Base-by-base conservation (phyloP, 2,797 vertebrate species). In the Lagocephalus sceleratus region DNA sequence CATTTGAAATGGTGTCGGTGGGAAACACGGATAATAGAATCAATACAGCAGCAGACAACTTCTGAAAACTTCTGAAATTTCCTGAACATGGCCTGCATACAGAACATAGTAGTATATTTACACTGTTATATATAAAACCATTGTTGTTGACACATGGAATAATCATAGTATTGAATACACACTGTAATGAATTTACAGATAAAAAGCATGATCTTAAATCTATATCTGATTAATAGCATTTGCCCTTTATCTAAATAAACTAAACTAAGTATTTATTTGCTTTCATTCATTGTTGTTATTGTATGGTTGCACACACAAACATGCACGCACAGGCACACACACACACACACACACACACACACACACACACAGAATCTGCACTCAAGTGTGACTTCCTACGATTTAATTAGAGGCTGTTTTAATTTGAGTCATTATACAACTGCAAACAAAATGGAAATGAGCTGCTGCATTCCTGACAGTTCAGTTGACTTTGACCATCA, bases 341-440 rank as follows among this genome's bases (percentile, higher is more conserved):
- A 57, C 54, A 48, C 25, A 25, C n/a, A 50, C 42, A 16, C 42
- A 40, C 51, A 57, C 59, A 59, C 69, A 58, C 44, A 77, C 62
- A 70, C 61, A 71, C 65, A 67, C 54, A 64, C 73, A 65, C 60
- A 61, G 57, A 49, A 68, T 76, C 86, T 85, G 67, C 79, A 78
- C 78, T 88, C 78, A 73, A 85, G 76, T 83, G 85, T 86, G 85
- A 87, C 81, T 88, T 82, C 72, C 72, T 78, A 68, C 62, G 75
- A 90, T 87, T 89, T 90, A 85, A 90, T 89, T 87, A 86, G 79
- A 85, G 82, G 81, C 85, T 90, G 75, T 89, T 89, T 35, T 14
- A 35, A 14, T 89, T 87, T 68, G 71, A 85, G 72, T 88, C 82
- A 88, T 88, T 87, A 82, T 81, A 84, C 85, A 78, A 87, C 86